A percentile compares a stretch with the other conserved stretches of the same genome.
phyloP scores from a whole-genome alignment of 2,797 vertebrate genomes.

The Xyrichtys novacula region DNA sequence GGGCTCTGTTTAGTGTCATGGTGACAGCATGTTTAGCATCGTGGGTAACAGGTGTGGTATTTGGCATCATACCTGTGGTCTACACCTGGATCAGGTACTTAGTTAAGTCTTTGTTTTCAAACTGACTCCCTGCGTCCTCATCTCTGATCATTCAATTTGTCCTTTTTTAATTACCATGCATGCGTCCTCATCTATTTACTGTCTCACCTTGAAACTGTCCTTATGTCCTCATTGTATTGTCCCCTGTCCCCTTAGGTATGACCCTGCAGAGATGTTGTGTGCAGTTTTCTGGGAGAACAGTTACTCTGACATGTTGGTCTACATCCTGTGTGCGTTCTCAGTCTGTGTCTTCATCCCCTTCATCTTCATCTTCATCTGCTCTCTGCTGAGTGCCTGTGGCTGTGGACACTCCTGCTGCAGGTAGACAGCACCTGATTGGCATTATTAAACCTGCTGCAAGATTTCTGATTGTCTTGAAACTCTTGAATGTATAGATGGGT shows the following conservation, averaged over 20 bases:
- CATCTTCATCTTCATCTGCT: conserved; percentile 76
- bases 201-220: too few relatives aligned
- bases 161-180: too few relatives aligned
- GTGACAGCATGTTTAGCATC: conserved; percentile 67
- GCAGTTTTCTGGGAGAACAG: conserved; percentile 84
- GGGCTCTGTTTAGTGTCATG: conserved; percentile 51
- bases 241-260: conserved; percentile 70
- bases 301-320: conserved; percentile 84
- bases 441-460: neutral
- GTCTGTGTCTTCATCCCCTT: conserved; percentile 78
- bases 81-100: conserved; percentile 83
- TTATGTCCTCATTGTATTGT: neutral
- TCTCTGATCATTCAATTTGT: too few relatives aligned
- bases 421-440: conserved; percentile 38
- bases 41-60: conserved; percentile 80
- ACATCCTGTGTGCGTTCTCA: conserved; percentile 80
- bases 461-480: too few relatives aligned
- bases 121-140: neutral
- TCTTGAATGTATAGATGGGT: too few relatives aligned
- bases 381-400: conserved; percentile 53
- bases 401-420: conserved; percentile 60
- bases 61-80: conserved; percentile 80
- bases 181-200: too few relatives aligned
- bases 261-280: conserved; percentile 84
- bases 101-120: too few relatives aligned